Conservation (phyloP, 2,113 vertebrate species). For the Oceanites oceanicus region DNA sequence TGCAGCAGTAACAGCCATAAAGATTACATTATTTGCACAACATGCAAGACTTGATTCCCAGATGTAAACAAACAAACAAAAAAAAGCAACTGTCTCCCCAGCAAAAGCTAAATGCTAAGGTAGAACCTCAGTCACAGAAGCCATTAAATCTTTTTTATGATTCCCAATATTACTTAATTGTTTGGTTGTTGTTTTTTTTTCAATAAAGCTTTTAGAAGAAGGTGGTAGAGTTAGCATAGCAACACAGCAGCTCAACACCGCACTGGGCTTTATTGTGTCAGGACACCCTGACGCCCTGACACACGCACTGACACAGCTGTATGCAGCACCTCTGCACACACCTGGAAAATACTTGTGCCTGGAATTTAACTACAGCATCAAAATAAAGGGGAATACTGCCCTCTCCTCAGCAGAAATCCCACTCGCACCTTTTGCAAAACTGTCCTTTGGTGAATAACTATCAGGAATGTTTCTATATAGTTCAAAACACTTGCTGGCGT, state of each 20-base stretch:
- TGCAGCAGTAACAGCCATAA: conserved; percentile 42
- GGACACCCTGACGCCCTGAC: no score
- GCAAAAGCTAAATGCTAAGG: conserved; percentile 3
- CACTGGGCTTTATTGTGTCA: background rate
- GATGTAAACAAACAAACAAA: conserved; percentile 25
- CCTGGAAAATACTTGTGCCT: background rate
- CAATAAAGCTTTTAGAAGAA: conserved; percentile 37
- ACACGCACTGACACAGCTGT: background rate
- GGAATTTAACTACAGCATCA: background rate
- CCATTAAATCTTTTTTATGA: conserved; percentile 51
- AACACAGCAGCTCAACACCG: background rate
- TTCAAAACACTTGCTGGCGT: background rate
- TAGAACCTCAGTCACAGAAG: background rate
- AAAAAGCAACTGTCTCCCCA: background rate
- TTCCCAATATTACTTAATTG: conserved; percentile 52
- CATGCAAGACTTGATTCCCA: conserved; percentile 29
- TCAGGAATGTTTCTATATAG: background rate
- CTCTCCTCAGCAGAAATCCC: background rate
- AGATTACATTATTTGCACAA: conserved; percentile 47
- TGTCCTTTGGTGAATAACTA: background rate
- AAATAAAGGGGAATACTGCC: background rate
- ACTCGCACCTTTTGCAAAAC: background rate
- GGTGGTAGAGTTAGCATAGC: background rate
- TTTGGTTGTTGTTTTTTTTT: conserved; percentile 14
- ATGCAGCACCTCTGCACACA: background rate